Conservation (phyloP, 1,140 invertebrate genomes). For the Cherax quadricarinatus region DNA sequence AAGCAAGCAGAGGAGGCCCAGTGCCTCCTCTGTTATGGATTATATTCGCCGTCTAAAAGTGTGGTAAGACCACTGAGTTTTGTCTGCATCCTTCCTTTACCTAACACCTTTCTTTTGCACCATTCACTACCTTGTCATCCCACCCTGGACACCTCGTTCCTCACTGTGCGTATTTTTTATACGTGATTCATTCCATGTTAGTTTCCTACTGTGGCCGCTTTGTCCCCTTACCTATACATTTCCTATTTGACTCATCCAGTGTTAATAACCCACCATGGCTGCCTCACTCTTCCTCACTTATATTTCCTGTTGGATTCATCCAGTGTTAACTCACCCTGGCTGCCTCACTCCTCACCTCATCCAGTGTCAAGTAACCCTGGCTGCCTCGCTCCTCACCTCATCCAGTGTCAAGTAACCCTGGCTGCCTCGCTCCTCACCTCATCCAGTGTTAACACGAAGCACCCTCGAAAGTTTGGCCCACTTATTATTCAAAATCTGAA, state of each 20-base stretch:
- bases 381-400: neutral
- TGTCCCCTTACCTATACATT: neutral
- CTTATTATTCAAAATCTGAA: neutral
- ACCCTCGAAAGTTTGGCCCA: neutral
- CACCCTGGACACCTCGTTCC: neutral
- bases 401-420: no score
- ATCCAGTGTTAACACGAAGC: neutral
- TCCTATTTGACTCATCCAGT: neutral
- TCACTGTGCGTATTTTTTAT: neutral
- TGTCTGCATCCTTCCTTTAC: neutral
- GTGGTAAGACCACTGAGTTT: conserved; percentile 51
- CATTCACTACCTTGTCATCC: neutral
- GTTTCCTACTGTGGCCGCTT: neutral
- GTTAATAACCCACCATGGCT: no score
- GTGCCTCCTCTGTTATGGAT: conserved; percentile 66
- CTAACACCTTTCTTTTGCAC: neutral
- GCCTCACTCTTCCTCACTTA: no score
- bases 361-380: no score
- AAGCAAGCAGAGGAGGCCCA: conserved; percentile 54
- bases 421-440: neutral
- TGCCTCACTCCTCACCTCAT: no score
- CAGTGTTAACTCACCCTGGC: no score
- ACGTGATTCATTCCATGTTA: neutral
- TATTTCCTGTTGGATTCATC: no score
- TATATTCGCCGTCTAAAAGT: conserved; percentile 65